These are phyloP conservation scores for Paramisgurnus dabryanus DNA, from an alignment of 2,113 vertebrate species.

Conservation along the genomic window DNA sequence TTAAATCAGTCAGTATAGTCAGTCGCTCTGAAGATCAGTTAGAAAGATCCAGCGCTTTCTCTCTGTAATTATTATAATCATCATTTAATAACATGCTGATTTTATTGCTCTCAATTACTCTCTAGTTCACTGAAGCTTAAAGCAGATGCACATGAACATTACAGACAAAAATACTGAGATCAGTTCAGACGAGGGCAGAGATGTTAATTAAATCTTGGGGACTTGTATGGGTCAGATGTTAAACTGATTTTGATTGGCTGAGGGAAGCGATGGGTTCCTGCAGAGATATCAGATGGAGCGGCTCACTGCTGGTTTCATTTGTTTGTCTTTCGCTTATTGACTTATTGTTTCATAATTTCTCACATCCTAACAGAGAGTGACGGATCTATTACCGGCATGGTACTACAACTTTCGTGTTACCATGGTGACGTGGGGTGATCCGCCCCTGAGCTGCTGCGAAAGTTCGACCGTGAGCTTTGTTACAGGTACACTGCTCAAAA, in stretches of 20 bases:
- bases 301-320: background rate
- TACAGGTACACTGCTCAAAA: conserved; percentile 76
- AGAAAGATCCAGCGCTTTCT: background rate
- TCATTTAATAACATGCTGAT: conserved; percentile 32
- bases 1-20: no score
- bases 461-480: conserved; percentile 89
- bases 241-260: background rate
- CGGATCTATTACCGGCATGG: conserved; percentile 90
- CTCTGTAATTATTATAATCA: conserved; percentile 35
- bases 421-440: conserved; percentile 96
- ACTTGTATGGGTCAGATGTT: background rate
- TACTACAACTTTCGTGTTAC: conserved; percentile 95
- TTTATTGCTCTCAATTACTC: conserved; percentile 6
- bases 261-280: background rate
- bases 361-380: conserved; percentile 77
- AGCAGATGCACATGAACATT: no score
- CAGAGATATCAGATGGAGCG: background rate
- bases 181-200: conserved; percentile 28
- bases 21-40: no score
- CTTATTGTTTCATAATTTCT: background rate
- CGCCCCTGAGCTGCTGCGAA: conserved; percentile 90
- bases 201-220: conserved; percentile 16
- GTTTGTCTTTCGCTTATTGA: no score
- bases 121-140: background rate
- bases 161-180: background rate